A percentile compares a stretch with the other conserved stretches of the same genome.
phyloP scores from a whole-genome alignment of 2,888 invertebrate species.

The Diloba caeruleocephala region DNA sequence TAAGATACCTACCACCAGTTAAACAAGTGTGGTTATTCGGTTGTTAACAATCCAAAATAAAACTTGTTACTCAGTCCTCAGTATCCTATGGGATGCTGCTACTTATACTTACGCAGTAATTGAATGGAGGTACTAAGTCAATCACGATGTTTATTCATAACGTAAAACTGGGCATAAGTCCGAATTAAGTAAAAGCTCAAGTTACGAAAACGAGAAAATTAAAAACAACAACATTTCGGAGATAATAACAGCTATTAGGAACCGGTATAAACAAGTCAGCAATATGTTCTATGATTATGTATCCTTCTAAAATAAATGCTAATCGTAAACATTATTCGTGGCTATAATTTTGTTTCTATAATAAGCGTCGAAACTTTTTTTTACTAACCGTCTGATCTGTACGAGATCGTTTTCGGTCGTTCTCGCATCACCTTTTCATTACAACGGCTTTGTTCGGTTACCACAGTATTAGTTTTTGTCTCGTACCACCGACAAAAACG shows the following conservation, averaged over 20 bases:
- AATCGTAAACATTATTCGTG: slow-evolving; percentile 34
- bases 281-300: slow-evolving; percentile 31
- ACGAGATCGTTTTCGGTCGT: slow-evolving; percentile 52
- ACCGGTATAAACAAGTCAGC: slow-evolving; percentile 33
- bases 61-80: no score
- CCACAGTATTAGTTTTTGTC: slow-evolving; percentile 76
- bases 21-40: no score
- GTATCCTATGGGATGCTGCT: no score
- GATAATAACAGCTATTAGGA: slow-evolving; percentile 39
- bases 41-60: no score
- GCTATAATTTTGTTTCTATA: slow-evolving; percentile 39
- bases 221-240: slow-evolving; percentile 18
- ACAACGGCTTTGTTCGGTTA: slow-evolving; percentile 71
- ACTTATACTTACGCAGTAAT: no score
- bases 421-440: slow-evolving; percentile 70
- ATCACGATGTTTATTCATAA: no score
- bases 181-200: slow-evolving; percentile 9
- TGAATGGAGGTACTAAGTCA: no score
- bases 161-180: background rate
- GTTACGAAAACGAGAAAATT: slow-evolving; percentile 15
- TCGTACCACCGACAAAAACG: slow-evolving; percentile 67
- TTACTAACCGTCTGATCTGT: slow-evolving; percentile 47
- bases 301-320: slow-evolving; percentile 27
- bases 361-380: slow-evolving; percentile 45
- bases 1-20: no score